These are phyloP conservation scores for Aricia artaxerxes DNA, from an alignment of 2,888 invertebrate species.

Conservation along the genomic window DNA sequence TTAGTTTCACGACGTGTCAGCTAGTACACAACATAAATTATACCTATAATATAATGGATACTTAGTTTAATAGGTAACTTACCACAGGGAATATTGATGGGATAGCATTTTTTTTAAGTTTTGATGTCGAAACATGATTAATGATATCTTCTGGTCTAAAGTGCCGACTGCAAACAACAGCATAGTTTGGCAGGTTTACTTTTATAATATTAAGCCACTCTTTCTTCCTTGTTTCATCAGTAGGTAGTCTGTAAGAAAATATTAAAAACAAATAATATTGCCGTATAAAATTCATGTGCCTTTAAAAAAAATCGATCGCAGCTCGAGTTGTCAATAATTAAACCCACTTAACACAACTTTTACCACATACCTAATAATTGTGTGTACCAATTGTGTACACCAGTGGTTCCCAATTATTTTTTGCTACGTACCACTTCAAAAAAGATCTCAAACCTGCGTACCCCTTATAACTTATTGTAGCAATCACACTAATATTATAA, in stretches of 20 bases:
- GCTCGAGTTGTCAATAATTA: slow-evolving; percentile 9
- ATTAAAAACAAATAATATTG: not conserved
- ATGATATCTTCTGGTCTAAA: not conserved
- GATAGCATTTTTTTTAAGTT: not conserved
- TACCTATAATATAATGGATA: slow-evolving; percentile 2
- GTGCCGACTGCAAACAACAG: slow-evolving; percentile 8
- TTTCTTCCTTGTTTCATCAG: not conserved
- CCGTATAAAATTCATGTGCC: slow-evolving; percentile 2
- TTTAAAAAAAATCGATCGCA: slow-evolving; percentile 8
- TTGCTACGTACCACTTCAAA: no score
- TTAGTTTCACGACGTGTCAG: slow-evolving; percentile 5
- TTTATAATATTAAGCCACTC: not conserved
- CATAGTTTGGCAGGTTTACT: slow-evolving; percentile 1
- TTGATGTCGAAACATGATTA: not conserved
- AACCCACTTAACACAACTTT: slow-evolving; percentile 5
- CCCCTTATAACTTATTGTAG: no score
- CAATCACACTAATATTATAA: no score
- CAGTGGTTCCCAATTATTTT: no score
- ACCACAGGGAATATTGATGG: not conserved
- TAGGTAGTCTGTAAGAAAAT: not conserved
- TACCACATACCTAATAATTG: slow-evolving; percentile 8
- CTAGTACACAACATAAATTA: slow-evolving; percentile 8
- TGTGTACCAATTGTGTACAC: slow-evolving; percentile 8
- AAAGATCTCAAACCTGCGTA: no score
- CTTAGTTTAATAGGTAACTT: not conserved